phyloP scores from a whole-genome alignment of 2,797 vertebrate species.

The Apogon hyalosoma region DNA sequence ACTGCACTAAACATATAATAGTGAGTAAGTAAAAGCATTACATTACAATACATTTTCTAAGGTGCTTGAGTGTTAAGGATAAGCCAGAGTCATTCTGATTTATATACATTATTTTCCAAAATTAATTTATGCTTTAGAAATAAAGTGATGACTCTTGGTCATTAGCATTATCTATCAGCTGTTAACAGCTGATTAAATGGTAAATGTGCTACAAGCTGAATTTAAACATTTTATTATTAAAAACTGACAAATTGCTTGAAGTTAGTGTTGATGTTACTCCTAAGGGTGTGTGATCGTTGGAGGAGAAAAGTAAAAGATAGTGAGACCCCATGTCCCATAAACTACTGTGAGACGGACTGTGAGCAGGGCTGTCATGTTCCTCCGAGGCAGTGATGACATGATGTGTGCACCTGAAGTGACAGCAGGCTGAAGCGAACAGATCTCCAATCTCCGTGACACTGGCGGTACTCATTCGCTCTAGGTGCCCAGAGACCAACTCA shows the following conservation, averaged over 20 bases:
- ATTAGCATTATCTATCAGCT: neutral
- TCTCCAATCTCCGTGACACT: conserved; percentile 50
- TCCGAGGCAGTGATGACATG: conserved; percentile 52
- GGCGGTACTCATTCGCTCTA: conserved; percentile 17
- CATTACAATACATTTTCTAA: too few species aligned
- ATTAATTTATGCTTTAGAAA: neutral
- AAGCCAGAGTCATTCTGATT: too few species aligned
- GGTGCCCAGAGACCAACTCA: conserved; percentile 34
- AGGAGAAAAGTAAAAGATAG: conserved; percentile 66
- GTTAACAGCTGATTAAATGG: too few species aligned
- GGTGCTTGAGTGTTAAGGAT: too few species aligned
- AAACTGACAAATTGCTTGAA: conserved; percentile 9
- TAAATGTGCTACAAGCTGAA: too few species aligned
- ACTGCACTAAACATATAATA: too few species aligned
- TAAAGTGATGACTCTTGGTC: neutral
- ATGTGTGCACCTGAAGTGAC: conserved; percentile 72
- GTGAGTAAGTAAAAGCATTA: too few species aligned
- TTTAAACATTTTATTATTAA: conserved; percentile 22
- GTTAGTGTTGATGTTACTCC: conserved; percentile 41
- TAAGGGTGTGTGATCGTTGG: conserved; percentile 50
- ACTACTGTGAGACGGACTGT: conserved; percentile 52
- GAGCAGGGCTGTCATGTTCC: conserved; percentile 69
- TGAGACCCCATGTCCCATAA: conserved; percentile 60
- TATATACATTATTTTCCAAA: too few species aligned
- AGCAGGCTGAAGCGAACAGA: conserved; percentile 60